A percentile compares a stretch with the other conserved stretches of the same genome.
These are phyloP conservation scores for Myiozetetes cayanensis DNA, from an alignment of 2,113 vertebrate genomes.

Conservation along the genomic window DNA sequence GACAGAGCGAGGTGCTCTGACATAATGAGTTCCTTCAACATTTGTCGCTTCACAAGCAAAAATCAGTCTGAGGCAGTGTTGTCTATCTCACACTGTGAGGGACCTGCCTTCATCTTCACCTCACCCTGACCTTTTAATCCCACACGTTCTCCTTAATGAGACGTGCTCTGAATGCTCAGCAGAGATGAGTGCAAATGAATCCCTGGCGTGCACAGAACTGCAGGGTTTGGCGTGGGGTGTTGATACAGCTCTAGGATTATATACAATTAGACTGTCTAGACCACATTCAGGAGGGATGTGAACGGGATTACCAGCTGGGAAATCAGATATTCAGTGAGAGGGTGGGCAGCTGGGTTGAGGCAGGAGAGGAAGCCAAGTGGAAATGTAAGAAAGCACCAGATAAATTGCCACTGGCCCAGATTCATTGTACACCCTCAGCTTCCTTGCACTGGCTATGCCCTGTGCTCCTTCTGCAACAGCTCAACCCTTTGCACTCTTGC, in stretches of 20 bases:
- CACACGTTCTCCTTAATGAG: fast-evolving
- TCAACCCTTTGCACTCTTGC: background rate
- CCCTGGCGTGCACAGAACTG: fast-evolving
- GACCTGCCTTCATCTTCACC: background rate
- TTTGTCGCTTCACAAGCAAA: background rate
- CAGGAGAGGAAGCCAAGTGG: background rate
- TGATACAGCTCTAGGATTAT: background rate
- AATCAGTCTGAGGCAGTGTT: fast-evolving
- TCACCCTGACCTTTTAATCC: background rate
- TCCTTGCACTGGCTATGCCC: background rate
- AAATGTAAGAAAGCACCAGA: background rate
- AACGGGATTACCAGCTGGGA: background rate
- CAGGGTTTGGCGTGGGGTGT: background rate
- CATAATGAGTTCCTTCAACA: fast-evolving
- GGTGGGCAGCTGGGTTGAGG: background rate
- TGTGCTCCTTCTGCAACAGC: background rate
- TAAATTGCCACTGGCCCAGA: background rate
- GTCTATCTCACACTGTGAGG: background rate
- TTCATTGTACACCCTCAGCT: background rate
- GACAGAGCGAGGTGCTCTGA: background rate
- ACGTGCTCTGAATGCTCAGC: background rate
- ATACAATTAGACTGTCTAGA: conserved; percentile 26
- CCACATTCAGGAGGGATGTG: background rate
- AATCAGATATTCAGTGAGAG: background rate
- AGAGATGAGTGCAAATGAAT: background rate